Evolutionary conservation across 2,797 vertebrate species (phyloP).

Genomic region (Hydrophis major): DNA sequence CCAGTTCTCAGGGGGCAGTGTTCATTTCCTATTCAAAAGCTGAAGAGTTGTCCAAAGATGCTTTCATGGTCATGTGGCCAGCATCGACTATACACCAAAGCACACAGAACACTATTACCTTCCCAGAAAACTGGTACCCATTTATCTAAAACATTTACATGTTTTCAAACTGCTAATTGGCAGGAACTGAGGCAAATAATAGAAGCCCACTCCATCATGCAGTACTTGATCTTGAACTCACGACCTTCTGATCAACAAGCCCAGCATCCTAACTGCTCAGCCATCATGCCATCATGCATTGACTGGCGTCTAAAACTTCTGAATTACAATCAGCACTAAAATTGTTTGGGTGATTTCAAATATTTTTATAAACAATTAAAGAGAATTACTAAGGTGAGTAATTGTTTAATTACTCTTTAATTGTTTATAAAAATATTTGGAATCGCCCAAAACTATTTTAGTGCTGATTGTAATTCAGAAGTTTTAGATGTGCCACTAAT

Average conservation of each 20-base stretch:
- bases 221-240: neutral
- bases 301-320: neutral
- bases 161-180: neutral
- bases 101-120: neutral
- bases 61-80: neutral
- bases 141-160: neutral
- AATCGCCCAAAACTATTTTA: neutral
- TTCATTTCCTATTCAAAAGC: neutral
- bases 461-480: neutral
- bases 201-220: neutral
- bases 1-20: rapidly evolving
- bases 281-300: neutral
- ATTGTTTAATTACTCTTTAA: neutral
- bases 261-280: neutral
- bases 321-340: neutral
- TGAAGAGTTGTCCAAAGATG: neutral
- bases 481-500: neutral
- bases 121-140: neutral
- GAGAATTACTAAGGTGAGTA: neutral
- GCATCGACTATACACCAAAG: neutral
- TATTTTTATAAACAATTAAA: neutral
- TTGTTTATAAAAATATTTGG: neutral
- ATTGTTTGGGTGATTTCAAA: neutral
- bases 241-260: neutral
- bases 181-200: neutral